A percentile compares a stretch with the other conserved stretches of the same genome.
These are phyloP conservation scores for Ondatra zibethicus DNA, from an alignment of 2,113 vertebrate genomes.

Conservation along the genomic window DNA sequence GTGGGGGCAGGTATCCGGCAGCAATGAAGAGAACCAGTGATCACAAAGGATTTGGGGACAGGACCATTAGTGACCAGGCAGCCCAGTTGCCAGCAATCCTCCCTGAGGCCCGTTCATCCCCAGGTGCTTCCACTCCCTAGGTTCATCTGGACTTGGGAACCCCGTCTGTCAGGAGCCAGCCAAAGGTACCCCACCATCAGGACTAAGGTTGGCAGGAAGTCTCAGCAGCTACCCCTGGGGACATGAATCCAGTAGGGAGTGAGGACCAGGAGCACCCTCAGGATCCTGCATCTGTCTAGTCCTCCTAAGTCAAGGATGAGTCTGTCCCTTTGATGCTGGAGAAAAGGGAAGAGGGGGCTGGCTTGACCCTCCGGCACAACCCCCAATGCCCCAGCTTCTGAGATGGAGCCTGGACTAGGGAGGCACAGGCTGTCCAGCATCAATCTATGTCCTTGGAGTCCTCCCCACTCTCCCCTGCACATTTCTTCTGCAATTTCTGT, in stretches of 20 bases:
- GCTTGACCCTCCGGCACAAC: slow-evolving; percentile 72
- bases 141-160: not conserved
- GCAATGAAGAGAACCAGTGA: fast-evolving
- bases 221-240: not conserved
- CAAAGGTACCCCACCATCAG: no score
- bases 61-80: not conserved
- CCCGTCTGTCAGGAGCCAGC: not conserved
- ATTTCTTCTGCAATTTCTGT: not conserved
- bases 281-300: slow-evolving; percentile 23
- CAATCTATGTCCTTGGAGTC: fast-evolving
- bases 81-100: no score
- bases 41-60: not conserved
- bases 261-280: not conserved
- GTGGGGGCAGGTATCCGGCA: not conserved
- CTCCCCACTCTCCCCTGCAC: not conserved
- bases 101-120: fast-evolving
- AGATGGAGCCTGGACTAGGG: no score
- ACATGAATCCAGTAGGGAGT: no score
- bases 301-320: slow-evolving; percentile 81
- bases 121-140: no score
- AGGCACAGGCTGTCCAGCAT: no score
- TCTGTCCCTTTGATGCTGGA: slow-evolving; percentile 85
- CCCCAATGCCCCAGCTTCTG: not conserved
- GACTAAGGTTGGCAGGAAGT: not conserved
- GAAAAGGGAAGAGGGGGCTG: slow-evolving; percentile 82